Evolutionary conservation across 2,888 invertebrate genomes (phyloP), one percentile per base, ranked within the genome.

Genomic region (Aporophyla nigra): DNA sequence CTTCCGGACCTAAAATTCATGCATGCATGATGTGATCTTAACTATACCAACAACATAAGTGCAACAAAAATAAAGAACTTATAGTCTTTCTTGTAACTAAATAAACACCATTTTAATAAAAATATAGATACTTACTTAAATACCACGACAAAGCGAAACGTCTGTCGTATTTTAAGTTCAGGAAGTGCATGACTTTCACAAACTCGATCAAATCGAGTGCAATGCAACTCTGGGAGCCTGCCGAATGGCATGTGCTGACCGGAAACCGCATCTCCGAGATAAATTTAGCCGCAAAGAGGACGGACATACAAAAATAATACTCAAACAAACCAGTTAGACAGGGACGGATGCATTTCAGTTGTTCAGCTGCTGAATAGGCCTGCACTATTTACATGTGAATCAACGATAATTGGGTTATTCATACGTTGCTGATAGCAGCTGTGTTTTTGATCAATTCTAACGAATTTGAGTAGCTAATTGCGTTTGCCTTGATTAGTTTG

Each of bases 231-330:
- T 69, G 82, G 71, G 81, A 72, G 86, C 82, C 88, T 89, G 80
- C 86, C 83, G 80, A 87, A 80, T 83, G 84, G 93, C 91, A 92
- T 93, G 92, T 89, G 84, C 89, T 82, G 85, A 92, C 95, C 95
- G 96, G 96, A 96, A 95, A 93, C 92, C 91, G 90, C 92, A 92
- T 92, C 94, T 94, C 92, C 80, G 89, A 89, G 93, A 93, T 95
- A 96, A 95, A 95, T 95, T 93, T 96, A 96, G 94, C 88, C 87
- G 82, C 91, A 91, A 93, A 93, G 89, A 92, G 94, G 94, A 94
- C 89, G 90, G 90, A 89, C 80, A 90, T 89, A 93, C 88, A 87
- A 88, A 88, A 89, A 80, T 86, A 85, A 88, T 81, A 76, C 78
- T 69, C 71, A 83, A 74, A 85, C 76, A 76, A 82, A 81, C 71